Percentiles rank a stretch among this genome's conserved stretches.
phyloP scores from a whole-genome alignment of 2,113 vertebrate species.

The Sinocyclocheilus grahami region DNA sequence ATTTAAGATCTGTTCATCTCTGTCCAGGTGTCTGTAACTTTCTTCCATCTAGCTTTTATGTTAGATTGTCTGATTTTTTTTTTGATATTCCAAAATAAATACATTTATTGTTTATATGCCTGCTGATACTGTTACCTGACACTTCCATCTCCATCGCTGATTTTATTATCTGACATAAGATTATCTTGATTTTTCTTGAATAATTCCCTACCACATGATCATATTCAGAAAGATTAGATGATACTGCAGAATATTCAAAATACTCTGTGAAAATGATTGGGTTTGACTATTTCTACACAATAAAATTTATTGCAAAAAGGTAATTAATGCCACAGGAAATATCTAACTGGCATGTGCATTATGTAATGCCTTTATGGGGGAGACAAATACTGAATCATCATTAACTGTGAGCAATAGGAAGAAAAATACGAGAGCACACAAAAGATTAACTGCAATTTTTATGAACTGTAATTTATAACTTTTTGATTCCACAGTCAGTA shows the following conservation, averaged over 20 bases:
- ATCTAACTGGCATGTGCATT: conserved; percentile 26
- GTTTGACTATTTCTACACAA: not conserved
- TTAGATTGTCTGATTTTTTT: not conserved
- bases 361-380: conserved; percentile 20
- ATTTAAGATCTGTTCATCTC: conserved; percentile 27
- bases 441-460: not conserved
- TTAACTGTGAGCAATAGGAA: not conserved
- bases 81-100: conserved; percentile 10
- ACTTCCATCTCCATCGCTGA: not conserved
- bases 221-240: not conserved
- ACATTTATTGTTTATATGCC: conserved; percentile 6
- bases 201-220: not conserved
- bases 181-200: not conserved
- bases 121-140: conserved; percentile 16
- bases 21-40: not conserved
- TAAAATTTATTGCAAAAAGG: not conserved
- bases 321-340: not conserved
- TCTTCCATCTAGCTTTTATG: conserved; percentile 26
- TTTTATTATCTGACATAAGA: not conserved
- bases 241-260: not conserved
- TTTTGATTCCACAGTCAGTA: conserved; percentile 28
- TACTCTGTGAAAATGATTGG: not conserved
- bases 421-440: not conserved
- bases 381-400: not conserved
- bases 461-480: not conserved